A percentile compares a stretch with the other conserved stretches of the same genome.
Evolutionary conservation across 2,797 vertebrate species (phyloP).

Genomic region (Hoplostethus atlanticus): DNA sequence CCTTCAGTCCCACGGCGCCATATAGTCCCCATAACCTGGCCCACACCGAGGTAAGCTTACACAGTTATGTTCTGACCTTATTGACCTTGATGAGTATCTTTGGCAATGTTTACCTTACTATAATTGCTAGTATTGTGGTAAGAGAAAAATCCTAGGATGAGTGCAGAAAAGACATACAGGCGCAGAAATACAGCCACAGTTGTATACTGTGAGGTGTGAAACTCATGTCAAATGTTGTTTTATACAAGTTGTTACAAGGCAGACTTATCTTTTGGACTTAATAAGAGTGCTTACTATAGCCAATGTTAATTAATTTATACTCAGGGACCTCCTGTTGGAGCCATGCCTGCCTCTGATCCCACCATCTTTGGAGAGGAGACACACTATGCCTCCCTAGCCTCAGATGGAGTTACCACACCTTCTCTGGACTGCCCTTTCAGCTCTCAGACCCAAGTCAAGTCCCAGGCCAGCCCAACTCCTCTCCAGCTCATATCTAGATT

Average conservation of each 20-base stretch:
- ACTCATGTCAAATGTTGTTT: neutral
- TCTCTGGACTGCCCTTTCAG: slow-evolving; percentile 52
- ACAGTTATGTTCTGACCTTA: neutral
- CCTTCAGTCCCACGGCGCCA: slow-evolving; percentile 44
- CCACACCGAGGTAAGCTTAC: slow-evolving; percentile 45
- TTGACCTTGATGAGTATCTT: neutral
- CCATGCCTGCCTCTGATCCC: slow-evolving; percentile 51
- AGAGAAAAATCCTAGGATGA: neutral
- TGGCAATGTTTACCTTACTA: neutral
- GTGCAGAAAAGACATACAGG: no score
- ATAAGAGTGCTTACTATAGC: neutral
- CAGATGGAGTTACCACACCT: slow-evolving; percentile 58
- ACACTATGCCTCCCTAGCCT: slow-evolving; percentile 48
- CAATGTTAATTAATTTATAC: slow-evolving; percentile 1
- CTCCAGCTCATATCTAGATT: slow-evolving; percentile 13
- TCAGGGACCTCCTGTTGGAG: slow-evolving; percentile 50
- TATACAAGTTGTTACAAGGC: neutral
- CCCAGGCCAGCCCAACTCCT: slow-evolving; percentile 17
- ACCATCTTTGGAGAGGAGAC: slow-evolving; percentile 46
- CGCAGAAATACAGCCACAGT: no score
- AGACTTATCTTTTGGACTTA: neutral
- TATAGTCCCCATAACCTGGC: slow-evolving; percentile 17
- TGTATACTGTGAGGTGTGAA: neutral
- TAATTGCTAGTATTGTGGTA: neutral
- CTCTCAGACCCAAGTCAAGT: slow-evolving; percentile 63